Base-by-base conservation (phyloP, 1,140 invertebrate genomes). In the Rhynchophorus ferrugineus region DNA sequence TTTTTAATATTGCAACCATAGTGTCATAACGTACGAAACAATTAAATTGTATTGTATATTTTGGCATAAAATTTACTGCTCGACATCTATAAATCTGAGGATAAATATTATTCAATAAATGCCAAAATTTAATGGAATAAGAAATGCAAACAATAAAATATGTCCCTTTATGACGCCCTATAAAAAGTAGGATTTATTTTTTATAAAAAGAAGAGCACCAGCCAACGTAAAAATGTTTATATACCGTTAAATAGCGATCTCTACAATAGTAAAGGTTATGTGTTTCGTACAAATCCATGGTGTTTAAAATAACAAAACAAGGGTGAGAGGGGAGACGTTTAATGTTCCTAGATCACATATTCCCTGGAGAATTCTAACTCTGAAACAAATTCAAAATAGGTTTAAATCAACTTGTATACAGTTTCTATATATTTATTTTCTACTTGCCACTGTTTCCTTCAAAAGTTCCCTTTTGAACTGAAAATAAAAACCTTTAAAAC, bases 81-180 rank as follows among this genome's bases (percentile, higher is more conserved):
- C 18, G 3, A 5, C 36, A 13, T n/a, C 24, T 24, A 42, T 42
- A 49, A 49, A 49, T 49, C 48, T 29, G 16, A 17, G 13, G 20
- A 33, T 38, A 44, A 42, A 51, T 51, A 51, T 37, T 36, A 51
- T 51, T 51, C 41, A 51, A 51, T 51, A 51, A 51, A 37, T 36
- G 49, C 49, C 49, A 37, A 13, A 24, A 36, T 38, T 51, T 51
- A 51, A 51, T 51, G 49, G 42, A 51, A 51, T 44, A 51, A 41
- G 49, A 51, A 51, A 51, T 51, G 41, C 49, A 51, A 51, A 51
- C 49, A 51, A 51, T 51, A 51, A 51, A 51, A 51, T 36, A 36
- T 36, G 42, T 29, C 49, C 17, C 34, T 51, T 51, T 51, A 51
- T 21, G 41, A 33, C 11, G 11, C n/a, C 29, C 38, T 13, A 51